phyloP scores from a whole-genome alignment of 2,797 vertebrate species.

The Carcharodon carcharias region DNA sequence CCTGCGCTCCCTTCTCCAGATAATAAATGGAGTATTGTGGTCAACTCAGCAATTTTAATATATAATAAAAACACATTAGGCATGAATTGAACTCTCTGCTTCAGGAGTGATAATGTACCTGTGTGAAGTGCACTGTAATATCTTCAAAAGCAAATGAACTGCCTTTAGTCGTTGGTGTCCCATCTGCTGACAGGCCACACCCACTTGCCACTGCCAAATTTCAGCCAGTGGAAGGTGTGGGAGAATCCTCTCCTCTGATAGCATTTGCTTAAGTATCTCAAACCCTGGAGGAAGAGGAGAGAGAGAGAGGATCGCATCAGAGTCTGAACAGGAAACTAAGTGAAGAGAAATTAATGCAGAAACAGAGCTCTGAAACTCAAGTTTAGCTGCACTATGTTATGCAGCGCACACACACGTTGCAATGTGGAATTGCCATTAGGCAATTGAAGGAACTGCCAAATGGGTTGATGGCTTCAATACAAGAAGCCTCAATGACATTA shows the following conservation, averaged over 20 bases:
- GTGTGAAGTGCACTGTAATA: constrained; percentile 71
- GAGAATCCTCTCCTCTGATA: constrained; percentile 76
- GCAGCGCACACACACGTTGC: background rate
- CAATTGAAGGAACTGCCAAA: background rate
- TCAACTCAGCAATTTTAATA: background rate
- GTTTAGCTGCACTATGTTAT: background rate
- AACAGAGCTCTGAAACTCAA: background rate
- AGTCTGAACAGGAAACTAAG: background rate
- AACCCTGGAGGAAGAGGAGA: constrained; percentile 63
- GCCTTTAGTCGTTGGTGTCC: constrained; percentile 88
- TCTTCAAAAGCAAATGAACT: constrained; percentile 80
- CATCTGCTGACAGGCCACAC: constrained; percentile 86
- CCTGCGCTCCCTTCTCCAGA: background rate
- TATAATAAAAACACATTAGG: no score
- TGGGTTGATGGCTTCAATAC: background rate
- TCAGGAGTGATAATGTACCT: constrained; percentile 56
- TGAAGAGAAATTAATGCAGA: background rate
- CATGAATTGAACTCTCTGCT: background rate
- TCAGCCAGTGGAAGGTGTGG: constrained; percentile 72
- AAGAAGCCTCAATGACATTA: background rate
- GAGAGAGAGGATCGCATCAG: background rate
- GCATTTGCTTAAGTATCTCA: constrained; percentile 93
- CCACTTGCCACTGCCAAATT: constrained; percentile 97
- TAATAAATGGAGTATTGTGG: background rate
- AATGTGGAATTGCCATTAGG: background rate